Evolutionary conservation across 1,140 invertebrate genomes (phyloP), one percentile per base, ranked within the genome.

Genomic region (Hypsibius dujardini): DNA sequence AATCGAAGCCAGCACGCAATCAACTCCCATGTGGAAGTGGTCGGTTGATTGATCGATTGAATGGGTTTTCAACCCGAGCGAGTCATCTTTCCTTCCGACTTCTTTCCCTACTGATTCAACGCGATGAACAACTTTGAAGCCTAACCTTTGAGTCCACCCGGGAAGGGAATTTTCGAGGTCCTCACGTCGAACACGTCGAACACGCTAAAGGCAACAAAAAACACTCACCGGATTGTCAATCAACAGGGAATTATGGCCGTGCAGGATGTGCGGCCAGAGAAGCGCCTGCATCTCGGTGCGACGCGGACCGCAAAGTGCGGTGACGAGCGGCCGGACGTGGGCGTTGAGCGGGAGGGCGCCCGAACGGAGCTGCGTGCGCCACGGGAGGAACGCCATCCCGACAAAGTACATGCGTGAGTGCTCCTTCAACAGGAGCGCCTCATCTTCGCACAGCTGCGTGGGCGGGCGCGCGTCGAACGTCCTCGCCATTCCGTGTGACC

Each of bases 371-470:
- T 67, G 62, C 3, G 62, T 67, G 12, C 62, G 7, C 62, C 62
- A 67, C 12, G 62, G 62, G 7, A 67, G 42, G 45, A 42, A 3
- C 12, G 62, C 62, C 7, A 67, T 3, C 7, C 62, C 62, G 42
- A 42, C 3, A 42, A 14, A 67, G 42, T 14, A 67, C 7, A 67
- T 7, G 12, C 62, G 62, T 7, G 62, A 67, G 42, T 67, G 62
- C 42, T 67, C 12, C 3, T 42, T 42, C 12, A 67, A 67, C 42
- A 67, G 42, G 42, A 42, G 12, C 62, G 62, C 3, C 62, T 67
- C 62, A 42, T 67, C 62, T 67, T 67, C 62, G 62, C 62, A 67
- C 7, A 14, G 45, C 62, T 67, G 62, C 3, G 45, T 3, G 62
- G 62, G 62, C 42, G 7, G 62, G 3, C 62, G 62, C 7, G 3